A percentile compares a stretch with the other conserved stretches of the same genome.
These are phyloP conservation scores for Parazoanthus atlanticus DNA, from an alignment of 92 coral and sea anemone genomes.

Conservation along the genomic window DNA sequence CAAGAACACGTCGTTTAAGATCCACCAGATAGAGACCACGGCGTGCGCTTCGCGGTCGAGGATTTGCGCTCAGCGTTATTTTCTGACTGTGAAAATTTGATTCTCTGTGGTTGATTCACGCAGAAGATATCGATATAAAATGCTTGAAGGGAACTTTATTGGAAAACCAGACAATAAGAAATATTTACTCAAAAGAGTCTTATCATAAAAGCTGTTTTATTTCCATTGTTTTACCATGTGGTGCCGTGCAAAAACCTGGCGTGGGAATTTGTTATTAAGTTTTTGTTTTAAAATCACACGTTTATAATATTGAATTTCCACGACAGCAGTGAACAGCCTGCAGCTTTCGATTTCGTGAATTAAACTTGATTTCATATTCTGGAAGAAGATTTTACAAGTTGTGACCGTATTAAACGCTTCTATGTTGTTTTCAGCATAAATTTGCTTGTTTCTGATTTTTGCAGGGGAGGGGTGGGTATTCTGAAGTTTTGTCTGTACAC, in stretches of 20 bases:
- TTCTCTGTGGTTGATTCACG: neutral
- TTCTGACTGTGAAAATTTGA: neutral
- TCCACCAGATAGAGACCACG: neutral
- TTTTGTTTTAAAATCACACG: conserved; percentile 28
- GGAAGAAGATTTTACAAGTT: neutral
- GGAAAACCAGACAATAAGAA: conserved; percentile 36
- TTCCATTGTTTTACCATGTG: conserved; percentile 36
- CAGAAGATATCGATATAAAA: neutral
- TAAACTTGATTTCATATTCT: neutral
- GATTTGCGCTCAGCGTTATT: neutral
- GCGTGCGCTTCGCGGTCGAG: neutral
- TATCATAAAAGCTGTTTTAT: conserved; percentile 31
- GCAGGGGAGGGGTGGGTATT: neutral
- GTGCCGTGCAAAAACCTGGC: conserved; percentile 27
- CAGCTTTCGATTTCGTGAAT: neutral
- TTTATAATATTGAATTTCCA: conserved; percentile 8
- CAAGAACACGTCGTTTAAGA: neutral
- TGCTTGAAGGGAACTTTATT: conserved; percentile 15
- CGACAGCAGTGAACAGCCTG: neutral
- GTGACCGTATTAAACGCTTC: neutral
- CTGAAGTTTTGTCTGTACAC: neutral
- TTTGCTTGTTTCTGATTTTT: neutral
- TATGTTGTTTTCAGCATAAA: neutral
- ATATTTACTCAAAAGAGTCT: conserved; percentile 38
- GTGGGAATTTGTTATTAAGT: conserved; percentile 36